Evolutionary conservation across 1,140 invertebrate species (phyloP), one percentile per base, ranked within the genome.

Genomic region (Eriocheir sinensis): DNA sequence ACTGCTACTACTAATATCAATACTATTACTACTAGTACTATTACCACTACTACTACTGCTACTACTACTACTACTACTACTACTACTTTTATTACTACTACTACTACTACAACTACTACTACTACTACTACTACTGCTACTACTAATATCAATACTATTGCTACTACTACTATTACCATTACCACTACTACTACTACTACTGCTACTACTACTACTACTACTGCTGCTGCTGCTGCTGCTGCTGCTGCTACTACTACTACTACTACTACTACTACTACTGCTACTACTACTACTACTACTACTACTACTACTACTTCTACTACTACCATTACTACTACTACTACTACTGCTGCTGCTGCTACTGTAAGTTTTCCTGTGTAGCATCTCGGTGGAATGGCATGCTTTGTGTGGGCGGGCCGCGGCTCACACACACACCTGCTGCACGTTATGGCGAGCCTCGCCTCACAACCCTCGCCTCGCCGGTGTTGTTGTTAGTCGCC

Each of bases 161-260:
- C 60, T 72, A 72, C 60, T 72, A 72, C 60, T 72, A 72, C 60
- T 72, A 72, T n/a, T 72, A 72, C 60, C n/a, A n/a, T n/a, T 72
- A 72, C 60, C n/a, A n/a, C 60, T 72, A 72, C 60, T 72, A 72
- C 60, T 72, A 72, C 60, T 72, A 72, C 60, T 72, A 72, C 60
- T 72, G n/a, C 60, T n/a, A 72, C 60, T 21, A n/a, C 60, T 21
- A 72, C 60, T 21, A 72, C 60, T 4, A 72, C 8, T 3, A 60
- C 27, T 48, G 4, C 9, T 17, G 80, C 9, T 30, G 44, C 44
- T 48, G 4, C 4, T 48, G 44, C 53, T 21, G 27, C 27, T 8
- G 17, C 53, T 12, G 27, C 53, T 12, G 3, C 60, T n/a, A 72
- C 60, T n/a, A 72, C 60, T n/a, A 72, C 60, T n/a, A 72, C 60